These are phyloP conservation scores for Crioceris asparagi DNA, from an alignment of 2,888 invertebrate species.

Conservation along the genomic window DNA sequence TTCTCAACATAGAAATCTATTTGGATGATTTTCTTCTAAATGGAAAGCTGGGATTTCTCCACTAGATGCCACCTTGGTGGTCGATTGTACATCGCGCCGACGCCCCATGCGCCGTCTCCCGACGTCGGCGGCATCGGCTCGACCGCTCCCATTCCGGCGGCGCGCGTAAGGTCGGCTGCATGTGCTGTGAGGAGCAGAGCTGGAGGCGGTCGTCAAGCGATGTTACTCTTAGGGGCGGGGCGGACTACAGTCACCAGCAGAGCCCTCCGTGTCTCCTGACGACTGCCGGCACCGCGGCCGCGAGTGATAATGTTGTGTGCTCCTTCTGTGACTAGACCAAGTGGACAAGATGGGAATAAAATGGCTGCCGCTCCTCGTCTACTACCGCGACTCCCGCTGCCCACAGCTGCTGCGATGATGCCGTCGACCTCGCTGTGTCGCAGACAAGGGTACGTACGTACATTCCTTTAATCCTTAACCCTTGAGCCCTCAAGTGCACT, in stretches of 20 bases:
- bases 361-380: conserved; percentile 35
- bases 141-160: conserved; percentile 50
- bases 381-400: no score
- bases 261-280: conserved; percentile 36
- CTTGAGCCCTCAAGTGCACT: no score
- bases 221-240: conserved; percentile 39
- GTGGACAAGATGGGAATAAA: conserved; percentile 25
- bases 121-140: no score
- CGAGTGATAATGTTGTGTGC: conserved; percentile 34
- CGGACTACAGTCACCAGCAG: no score
- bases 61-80: no score
- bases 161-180: conserved; percentile 39
- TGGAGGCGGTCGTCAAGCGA: conserved; percentile 37
- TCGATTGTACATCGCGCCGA: no score
- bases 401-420: no score
- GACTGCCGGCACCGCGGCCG: conserved; percentile 25
- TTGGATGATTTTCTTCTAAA: no score
- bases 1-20: no score
- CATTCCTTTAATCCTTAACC: no score
- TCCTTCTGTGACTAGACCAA: conserved; percentile 22
- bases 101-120: no score
- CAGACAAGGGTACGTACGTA: neutral
- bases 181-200: conserved; percentile 34
- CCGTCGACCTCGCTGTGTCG: neutral
- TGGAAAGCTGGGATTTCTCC: no score